These are phyloP conservation scores for Linhomoeus sp. DNA, from an alignment of 2,888 invertebrate genomes.

Conservation along the genomic window DNA sequence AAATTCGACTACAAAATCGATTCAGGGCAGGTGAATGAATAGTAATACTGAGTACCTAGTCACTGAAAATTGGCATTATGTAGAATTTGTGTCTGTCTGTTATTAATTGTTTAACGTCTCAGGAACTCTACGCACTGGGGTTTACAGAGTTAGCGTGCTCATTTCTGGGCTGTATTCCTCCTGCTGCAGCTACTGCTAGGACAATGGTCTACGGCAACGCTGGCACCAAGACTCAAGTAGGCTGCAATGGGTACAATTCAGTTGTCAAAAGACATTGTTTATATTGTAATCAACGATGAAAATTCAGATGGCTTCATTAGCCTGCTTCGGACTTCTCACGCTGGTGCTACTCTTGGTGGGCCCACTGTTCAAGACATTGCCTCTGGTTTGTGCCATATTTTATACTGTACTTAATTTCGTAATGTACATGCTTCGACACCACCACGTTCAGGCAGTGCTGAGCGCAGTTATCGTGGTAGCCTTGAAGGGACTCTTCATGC, in stretches of 20 bases:
- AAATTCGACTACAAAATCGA: slow-evolving; percentile 32
- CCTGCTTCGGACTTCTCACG: slow-evolving; percentile 52
- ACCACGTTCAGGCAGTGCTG: too few species aligned
- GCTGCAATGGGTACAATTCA: too few species aligned
- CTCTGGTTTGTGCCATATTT: slow-evolving; percentile 37
- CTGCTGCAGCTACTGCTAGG: slow-evolving; percentile 34
- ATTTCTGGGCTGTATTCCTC: slow-evolving; percentile 32
- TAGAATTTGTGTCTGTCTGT: too few species aligned
- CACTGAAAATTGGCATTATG: too few species aligned
- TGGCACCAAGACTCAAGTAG: slow-evolving; percentile 60
- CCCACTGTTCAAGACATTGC: slow-evolving; percentile 61
- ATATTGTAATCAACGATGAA: too few species aligned
- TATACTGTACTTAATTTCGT: too few species aligned
- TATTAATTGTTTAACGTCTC: too few species aligned
- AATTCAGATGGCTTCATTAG: slow-evolving; percentile 43
- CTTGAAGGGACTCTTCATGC: too few species aligned
- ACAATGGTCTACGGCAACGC: slow-evolving; percentile 55
- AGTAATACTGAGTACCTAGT: too few species aligned
- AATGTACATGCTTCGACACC: too few species aligned
- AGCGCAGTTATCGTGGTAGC: too few species aligned
- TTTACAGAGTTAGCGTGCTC: slow-evolving; percentile 45
- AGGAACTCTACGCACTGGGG: slow-evolving; percentile 36
- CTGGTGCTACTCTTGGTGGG: slow-evolving; percentile 63
- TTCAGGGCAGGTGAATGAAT: slow-evolving; percentile 32
- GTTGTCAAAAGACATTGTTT: too few species aligned